These are phyloP conservation scores for Charadrius vociferus DNA, from an alignment of 2,113 vertebrate species.

Conservation along the genomic window DNA sequence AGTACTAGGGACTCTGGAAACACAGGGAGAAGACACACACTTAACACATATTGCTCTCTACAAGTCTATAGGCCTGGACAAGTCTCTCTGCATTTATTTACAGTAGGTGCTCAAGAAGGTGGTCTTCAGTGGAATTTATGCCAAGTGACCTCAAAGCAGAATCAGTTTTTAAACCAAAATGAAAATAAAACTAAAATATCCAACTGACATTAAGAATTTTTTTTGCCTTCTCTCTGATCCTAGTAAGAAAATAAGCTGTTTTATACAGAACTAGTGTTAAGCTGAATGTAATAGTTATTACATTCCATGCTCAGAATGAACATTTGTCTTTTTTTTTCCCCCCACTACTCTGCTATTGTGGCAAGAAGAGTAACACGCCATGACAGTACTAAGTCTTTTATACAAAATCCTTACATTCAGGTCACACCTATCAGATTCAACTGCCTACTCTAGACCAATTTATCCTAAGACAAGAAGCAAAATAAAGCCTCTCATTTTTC, in stretches of 20 bases:
- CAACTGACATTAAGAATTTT: background rate
- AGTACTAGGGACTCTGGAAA: background rate
- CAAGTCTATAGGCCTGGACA: background rate
- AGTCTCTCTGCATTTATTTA: background rate
- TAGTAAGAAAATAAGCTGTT: background rate
- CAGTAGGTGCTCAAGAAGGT: background rate
- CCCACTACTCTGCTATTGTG: background rate
- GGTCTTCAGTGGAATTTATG: background rate
- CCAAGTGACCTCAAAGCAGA: background rate
- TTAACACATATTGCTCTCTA: background rate
- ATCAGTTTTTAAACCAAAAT: background rate
- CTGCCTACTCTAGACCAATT: background rate
- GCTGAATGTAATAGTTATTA: background rate
- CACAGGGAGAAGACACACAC: background rate
- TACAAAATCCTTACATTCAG: background rate
- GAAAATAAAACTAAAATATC: background rate
- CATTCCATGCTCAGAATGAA: background rate
- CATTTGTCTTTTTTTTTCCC: background rate
- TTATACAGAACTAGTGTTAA: background rate
- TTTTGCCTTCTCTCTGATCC: background rate
- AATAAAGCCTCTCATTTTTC: background rate
- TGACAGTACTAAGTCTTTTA: background rate
- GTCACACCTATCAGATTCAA: background rate
- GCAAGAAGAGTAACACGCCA: background rate
- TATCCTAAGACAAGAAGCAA: background rate